Percentiles rank a stretch among this genome's conserved stretches.
These are phyloP conservation scores for Hyles euphorbiae DNA, from an alignment of 1,140 invertebrate species.

Conservation along the genomic window DNA sequence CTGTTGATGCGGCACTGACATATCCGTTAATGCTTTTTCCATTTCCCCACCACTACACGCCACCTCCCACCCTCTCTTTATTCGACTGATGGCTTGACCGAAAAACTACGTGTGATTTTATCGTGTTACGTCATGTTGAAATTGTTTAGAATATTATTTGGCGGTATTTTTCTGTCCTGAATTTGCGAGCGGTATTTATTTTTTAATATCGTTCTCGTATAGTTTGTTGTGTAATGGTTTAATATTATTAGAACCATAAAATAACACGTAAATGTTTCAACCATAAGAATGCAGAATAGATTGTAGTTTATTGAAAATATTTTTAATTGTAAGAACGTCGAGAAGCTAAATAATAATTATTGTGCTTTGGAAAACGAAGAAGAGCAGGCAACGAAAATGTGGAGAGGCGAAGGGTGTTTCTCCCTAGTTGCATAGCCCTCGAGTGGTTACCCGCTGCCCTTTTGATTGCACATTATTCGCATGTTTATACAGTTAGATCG, in stretches of 20 bases:
- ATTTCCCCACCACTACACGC: conserved; percentile 62
- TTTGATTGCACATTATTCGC: conserved; percentile 73
- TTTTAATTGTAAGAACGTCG: not conserved
- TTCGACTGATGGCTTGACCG: conserved; percentile 52
- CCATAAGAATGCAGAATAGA: no score
- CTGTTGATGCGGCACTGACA: conserved; percentile 67
- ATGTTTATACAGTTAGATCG: conserved; percentile 74
- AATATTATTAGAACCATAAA: no score
- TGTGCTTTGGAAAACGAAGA: conserved; percentile 43
- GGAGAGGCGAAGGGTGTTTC: conserved; percentile 13
- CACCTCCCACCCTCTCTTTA: conserved; percentile 28
- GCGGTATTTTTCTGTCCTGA: not conserved
- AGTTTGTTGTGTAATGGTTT: no score
- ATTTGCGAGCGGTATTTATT: no score
- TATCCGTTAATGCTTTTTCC: conserved; percentile 76
- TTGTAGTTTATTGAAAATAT: no score
- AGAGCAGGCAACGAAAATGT: conserved; percentile 13
- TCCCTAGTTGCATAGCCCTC: conserved; percentile 30
- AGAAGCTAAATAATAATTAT: conserved; percentile 36
- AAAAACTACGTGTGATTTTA: conserved; percentile 36
- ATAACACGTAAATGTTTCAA: no score
- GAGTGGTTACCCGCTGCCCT: conserved; percentile 58
- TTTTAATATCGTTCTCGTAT: no score
- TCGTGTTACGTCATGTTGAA: conserved; percentile 19
- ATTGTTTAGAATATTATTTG: conserved; percentile 5